phyloP scores from a whole-genome alignment of 1,140 invertebrate genomes.

The Camponotus vicinus region DNA sequence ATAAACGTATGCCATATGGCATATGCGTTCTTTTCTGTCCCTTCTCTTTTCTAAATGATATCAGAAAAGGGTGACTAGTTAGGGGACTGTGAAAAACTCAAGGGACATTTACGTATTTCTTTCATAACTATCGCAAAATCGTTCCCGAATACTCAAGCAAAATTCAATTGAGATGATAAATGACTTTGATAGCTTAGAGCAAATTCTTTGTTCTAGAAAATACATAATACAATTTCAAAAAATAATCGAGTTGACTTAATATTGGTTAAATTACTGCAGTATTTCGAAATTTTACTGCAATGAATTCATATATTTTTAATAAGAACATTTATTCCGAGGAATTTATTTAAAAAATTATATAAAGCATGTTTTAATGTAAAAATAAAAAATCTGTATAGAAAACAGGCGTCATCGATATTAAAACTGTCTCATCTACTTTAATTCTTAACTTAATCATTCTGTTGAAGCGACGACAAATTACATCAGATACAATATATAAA shows the following conservation, averaged over 20 bases:
- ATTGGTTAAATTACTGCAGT: background rate
- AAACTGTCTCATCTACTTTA: background rate
- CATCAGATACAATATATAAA: background rate
- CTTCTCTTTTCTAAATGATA: conserved; percentile 39
- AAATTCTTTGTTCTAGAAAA: background rate
- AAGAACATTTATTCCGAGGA: background rate
- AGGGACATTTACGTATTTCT: conserved; percentile 30
- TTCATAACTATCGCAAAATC: background rate
- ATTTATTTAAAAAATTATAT: background rate
- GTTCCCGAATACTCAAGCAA: background rate
- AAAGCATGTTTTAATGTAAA: background rate
- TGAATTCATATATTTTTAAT: background rate
- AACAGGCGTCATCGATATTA: background rate
- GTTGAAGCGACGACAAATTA: background rate
- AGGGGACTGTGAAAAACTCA: conserved; percentile 1
- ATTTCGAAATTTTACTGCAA: background rate
- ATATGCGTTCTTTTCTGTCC: conserved; percentile 8
- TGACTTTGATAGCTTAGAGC: background rate
- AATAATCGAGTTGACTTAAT: conserved; percentile 1
- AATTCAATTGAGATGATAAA: conserved; percentile 23
- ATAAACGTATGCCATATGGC: conserved; percentile 59
- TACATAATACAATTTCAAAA: background rate
- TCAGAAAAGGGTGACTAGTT: conserved; percentile 25
- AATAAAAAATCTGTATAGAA: background rate
- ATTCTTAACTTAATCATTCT: background rate